Base-by-base conservation (phyloP, 2,113 vertebrate genomes). In the Clarias batrachus region DNA sequence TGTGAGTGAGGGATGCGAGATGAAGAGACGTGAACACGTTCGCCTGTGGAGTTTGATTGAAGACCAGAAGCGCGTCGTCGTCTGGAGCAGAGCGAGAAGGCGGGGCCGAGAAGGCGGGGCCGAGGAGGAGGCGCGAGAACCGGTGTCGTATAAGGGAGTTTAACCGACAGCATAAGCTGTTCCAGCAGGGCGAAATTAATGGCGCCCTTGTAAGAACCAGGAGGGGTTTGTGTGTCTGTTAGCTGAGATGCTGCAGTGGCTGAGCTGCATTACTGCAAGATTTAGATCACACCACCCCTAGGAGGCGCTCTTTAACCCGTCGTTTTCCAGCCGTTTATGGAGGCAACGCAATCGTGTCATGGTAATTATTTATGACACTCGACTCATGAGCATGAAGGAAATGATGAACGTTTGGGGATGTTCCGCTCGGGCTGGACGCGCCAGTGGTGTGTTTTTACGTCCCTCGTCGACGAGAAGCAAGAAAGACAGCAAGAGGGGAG, bases 31-130 rank as follows among this genome's bases (percentile, higher is more conserved):
- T 59, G 77, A 59, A 79, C 54, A 62, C 4, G 30, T 25, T 81
- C 9, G 30, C 30, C 57, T 62, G 57, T 13, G 57, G 78, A 23
- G 59, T 81, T 41, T 81, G 78, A 62, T 81, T 60, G 78, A 81
- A 62, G 57, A 62, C 16, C 78, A 25, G 57, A 62, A 62, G 57
- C 4, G 5, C 12, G 3, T 33, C 33, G 33, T 62, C 30, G 13
- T 62, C 33, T 25, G 30, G 57, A 80, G 27, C 56, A 33, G 25
- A 78, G 74, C 9, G 52, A 78, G 17, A 27, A 25, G 25, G 14
- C 27, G 52, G 52, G 52, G 54, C 1, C 16, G 48, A 27, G 54
- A n/a, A n/a, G n/a, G n/a, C n/a, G n/a, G 30, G 30, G 1, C 33
- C 19, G 19, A 57, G 25, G 16, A 30, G 16, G n/a, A 57, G 17